Percentiles rank a stretch among this genome's conserved stretches.
Evolutionary conservation across 2,797 vertebrate genomes (phyloP).

Genomic region (Molossus alvarezi): DNA sequence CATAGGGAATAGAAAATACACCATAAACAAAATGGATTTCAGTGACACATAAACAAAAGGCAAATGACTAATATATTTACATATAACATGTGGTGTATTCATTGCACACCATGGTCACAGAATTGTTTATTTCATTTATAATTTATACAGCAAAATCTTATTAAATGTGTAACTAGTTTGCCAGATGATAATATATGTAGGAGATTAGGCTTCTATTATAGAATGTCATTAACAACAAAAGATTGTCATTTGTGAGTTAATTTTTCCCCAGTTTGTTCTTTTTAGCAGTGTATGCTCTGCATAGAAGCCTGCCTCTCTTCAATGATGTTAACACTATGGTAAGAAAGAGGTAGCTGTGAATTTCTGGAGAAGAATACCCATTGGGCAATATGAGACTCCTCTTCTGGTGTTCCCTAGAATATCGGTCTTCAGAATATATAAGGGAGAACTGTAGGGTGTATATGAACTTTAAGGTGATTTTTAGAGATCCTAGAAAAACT

Average conservation of each 20-base stretch:
- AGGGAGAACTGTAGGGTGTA: conserved; percentile 67
- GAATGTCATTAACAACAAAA: conserved; percentile 90
- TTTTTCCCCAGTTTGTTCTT: conserved; percentile 82
- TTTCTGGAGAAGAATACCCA: conserved; percentile 48
- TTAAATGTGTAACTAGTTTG: conserved; percentile 93
- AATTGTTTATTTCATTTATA: conserved; percentile 93
- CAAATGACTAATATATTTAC: conserved; percentile 93
- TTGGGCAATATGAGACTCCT: conserved; percentile 42
- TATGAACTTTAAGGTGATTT: conserved; percentile 75
- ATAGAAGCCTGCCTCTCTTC: conserved; percentile 69
- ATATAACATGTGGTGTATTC: conserved; percentile 92
- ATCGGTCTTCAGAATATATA: conserved; percentile 66
- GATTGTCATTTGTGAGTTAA: conserved; percentile 85
- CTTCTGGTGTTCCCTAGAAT: conserved; percentile 70
- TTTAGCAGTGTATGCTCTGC: conserved; percentile 61
- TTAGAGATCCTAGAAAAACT: conserved; percentile 81
- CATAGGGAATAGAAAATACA: conserved; percentile 87
- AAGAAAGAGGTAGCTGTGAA: conserved; percentile 74
- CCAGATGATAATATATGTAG: conserved; percentile 90
- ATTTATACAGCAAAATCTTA: conserved; percentile 92
- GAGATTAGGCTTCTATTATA: conserved; percentile 90
- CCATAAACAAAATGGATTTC: conserved; percentile 90
- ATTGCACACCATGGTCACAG: conserved; percentile 90
- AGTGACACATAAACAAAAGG: conserved; percentile 92
- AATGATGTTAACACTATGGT: conserved; percentile 65